These are phyloP conservation scores for Actinostola sp. DNA, from an alignment of 92 coral and sea anemone genomes.

Conservation along the genomic window DNA sequence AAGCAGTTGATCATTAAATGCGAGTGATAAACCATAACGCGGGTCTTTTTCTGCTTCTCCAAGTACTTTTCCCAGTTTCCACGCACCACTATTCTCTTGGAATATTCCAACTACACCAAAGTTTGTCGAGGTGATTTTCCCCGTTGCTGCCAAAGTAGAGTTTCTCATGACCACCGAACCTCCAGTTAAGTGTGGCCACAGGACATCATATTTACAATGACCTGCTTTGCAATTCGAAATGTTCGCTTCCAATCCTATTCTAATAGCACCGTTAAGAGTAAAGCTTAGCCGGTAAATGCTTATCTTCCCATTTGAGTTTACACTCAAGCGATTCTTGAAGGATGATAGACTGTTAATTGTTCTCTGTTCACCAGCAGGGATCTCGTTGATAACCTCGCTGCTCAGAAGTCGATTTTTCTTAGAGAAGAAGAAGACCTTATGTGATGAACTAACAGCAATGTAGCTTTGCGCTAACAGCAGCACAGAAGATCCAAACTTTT, in stretches of 20 bases:
- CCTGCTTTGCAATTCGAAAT: conserved; percentile 8
- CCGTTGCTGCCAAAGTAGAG: conserved; percentile 55
- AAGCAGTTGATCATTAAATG: conserved; percentile 49
- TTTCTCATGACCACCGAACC: conserved; percentile 41
- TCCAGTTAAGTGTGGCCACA: conserved; percentile 67
- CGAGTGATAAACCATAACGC: conserved; percentile 57
- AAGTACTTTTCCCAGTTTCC: conserved; percentile 53
- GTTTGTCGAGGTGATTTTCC: conserved; percentile 45
- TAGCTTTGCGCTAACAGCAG: conserved; percentile 53
- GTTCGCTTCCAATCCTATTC: not conserved
- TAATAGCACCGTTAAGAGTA: not conserved
- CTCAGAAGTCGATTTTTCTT: conserved; percentile 1
- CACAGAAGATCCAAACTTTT: conserved; percentile 76
- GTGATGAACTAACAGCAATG: conserved; percentile 63
- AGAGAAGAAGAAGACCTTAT: conserved; percentile 71
- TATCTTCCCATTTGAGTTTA: conserved; percentile 19
- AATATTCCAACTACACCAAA: conserved; percentile 73
- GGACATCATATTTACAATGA: conserved; percentile 38
- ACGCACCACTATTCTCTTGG: conserved; percentile 41
- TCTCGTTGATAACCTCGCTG: conserved; percentile 1
- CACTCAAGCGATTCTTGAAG: conserved; percentile 27
- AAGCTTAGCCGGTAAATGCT: conserved; percentile 14
- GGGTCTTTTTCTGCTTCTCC: conserved; percentile 46
- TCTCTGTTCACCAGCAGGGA: not conserved
- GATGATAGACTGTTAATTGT: conserved; percentile 39